Evolutionary conservation across 2,113 vertebrate genomes (phyloP).

Genomic region (Alaudala cheleensis): DNA sequence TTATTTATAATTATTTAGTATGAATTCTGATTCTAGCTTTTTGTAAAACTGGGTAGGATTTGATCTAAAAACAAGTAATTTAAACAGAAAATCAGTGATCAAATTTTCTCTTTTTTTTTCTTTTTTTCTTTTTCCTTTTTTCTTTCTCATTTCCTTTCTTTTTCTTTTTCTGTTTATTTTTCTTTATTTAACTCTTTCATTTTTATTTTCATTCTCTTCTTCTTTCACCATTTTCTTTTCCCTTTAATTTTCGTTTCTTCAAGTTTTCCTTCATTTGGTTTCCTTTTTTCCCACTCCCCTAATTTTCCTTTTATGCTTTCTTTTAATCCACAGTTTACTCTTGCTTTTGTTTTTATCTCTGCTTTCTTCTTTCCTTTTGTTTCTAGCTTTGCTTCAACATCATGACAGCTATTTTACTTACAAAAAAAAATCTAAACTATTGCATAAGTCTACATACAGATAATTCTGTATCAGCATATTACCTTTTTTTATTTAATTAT

Average conservation of each 20-base stretch:
- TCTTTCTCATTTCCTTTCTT: not conserved
- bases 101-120: not conserved
- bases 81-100: not conserved
- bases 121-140: too few relatives aligned
- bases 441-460: not conserved
- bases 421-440: not conserved
- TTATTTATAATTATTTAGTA: not conserved
- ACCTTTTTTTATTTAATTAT: not conserved
- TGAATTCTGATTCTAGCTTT: not conserved
- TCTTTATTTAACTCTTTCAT: not conserved
- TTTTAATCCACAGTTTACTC: not conserved
- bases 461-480: not conserved
- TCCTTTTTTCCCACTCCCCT: not conserved
- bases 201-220: not conserved
- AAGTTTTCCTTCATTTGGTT: not conserved
- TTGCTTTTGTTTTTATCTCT: not conserved
- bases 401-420: not conserved
- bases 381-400: not conserved
- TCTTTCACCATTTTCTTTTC: not conserved
- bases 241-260: not conserved
- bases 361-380: not conserved
- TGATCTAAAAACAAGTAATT: not conserved
- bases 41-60: not conserved
- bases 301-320: not conserved
- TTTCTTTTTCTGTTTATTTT: fast-evolving